Base-by-base conservation (phyloP, 1,140 invertebrate genomes). In the Temnothorax longispinosus region DNA sequence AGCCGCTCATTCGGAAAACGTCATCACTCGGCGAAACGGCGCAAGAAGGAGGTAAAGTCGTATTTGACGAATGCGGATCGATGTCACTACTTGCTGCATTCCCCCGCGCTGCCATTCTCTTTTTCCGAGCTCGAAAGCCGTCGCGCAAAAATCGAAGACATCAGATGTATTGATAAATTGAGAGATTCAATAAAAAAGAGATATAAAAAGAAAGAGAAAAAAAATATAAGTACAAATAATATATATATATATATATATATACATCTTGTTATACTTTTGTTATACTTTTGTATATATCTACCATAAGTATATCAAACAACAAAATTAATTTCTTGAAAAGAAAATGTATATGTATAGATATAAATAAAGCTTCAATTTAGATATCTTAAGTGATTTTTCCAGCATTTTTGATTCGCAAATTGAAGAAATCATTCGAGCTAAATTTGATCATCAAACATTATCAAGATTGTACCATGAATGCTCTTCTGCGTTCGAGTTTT, bases 1-100 rank as follows among this genome's bases (percentile, higher is more conserved):
- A 91, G 74, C 82, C 92, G 90, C 91, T 92, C 93, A 89, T 86
- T 93, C 89, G 91, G 92, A 93, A 91, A 94, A 92, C 86, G 90
- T 91, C 88, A 76, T 74, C 87, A 71, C 72, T 62, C 88, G 69
- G 88, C 60, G 72, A 67, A 87, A 86, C 52, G 58, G 85, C 86
- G 78, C 89, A 88, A 86, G 84, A 80, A 88, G 85, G 65, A 81
- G 72, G 60, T 74, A 86, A 88, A 91, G 76, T 86, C 81, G 60
- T 82, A 81, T 91, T 91, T 88, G 87, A 89, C 44, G 65, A 87
- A 86, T 76, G 62, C 52, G 64, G 74, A 92, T 92, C 87, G 86
- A 80, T 92, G 78, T 77, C 84, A 62, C 35, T 32, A 32, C 54
- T 58, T 64, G 32, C 64, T 47, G 41, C 64, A 64, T 67, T 41